A percentile compares a stretch with the other conserved stretches of the same genome.
These are phyloP conservation scores for Polyploca ridens DNA, from an alignment of 2,888 invertebrate genomes.

Conservation along the genomic window DNA sequence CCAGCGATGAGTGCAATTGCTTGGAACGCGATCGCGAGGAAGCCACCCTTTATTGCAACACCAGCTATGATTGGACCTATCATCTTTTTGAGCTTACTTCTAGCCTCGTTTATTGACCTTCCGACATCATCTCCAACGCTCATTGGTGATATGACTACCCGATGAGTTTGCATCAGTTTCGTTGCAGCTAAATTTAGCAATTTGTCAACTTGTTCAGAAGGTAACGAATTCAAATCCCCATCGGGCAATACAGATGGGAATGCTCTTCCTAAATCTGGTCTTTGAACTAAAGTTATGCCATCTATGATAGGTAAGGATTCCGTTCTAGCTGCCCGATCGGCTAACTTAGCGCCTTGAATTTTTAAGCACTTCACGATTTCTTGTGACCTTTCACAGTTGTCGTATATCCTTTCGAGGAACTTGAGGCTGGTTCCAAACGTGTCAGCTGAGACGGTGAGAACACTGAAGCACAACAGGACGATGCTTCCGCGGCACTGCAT, in stretches of 20 bases:
- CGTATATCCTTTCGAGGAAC: constrained; percentile 82
- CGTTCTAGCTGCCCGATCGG: constrained; percentile 86
- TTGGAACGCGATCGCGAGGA: constrained; percentile 90
- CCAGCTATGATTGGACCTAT: constrained; percentile 88
- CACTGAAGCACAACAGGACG: constrained; percentile 70
- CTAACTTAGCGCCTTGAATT: constrained; percentile 87
- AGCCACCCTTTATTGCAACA: constrained; percentile 88
- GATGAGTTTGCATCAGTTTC: constrained; percentile 85
- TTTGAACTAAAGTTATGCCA: constrained; percentile 85
- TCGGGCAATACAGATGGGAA: constrained; percentile 81
- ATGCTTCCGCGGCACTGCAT: constrained; percentile 76
- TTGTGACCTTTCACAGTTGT: constrained; percentile 86
- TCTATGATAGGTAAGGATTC: constrained; percentile 86
- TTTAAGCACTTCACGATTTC: constrained; percentile 89
- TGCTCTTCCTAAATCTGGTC: constrained; percentile 71
- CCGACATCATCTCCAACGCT: constrained; percentile 73
- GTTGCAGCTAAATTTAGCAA: constrained; percentile 82
- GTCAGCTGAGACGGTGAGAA: constrained; percentile 65
- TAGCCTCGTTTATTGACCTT: constrained; percentile 80
- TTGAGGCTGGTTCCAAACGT: constrained; percentile 74
- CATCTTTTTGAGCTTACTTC: constrained; percentile 86
- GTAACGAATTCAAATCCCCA: constrained; percentile 85
- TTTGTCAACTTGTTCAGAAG: constrained; percentile 85
- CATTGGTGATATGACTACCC: constrained; percentile 80
- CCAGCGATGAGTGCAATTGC: constrained; percentile 91